Evolutionary conservation across 2,888 invertebrate species (phyloP), one percentile per base, ranked within the genome.

Genomic region (Epinotia nisella): DNA sequence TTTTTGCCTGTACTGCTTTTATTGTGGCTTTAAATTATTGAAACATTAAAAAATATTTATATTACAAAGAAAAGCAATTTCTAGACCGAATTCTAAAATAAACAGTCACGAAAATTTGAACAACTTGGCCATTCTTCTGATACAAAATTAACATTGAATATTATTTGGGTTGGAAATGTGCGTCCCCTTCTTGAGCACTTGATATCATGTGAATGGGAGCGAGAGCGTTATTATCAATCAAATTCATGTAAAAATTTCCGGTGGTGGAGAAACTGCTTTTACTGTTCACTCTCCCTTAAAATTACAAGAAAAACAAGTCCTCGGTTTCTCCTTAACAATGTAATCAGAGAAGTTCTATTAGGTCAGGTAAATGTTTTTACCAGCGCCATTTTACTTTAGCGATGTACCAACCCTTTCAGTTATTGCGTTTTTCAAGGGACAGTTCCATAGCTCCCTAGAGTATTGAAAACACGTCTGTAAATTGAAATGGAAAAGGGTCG

Each of bases 401-500:
- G 49, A 72, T 64, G 62, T 68, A 61, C 53, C 65, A 86, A 82
- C 82, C 81, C 81, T 84, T 86, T 85, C 78, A 55, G 80, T 81
- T 86, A 86, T 84, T 85, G 83, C 84, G 82, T 84, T 86, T 83
- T 85, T 81, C 78, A 79, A 84, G 79, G 84, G 85, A 81, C 81
- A 80, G 78, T 82, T 78, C 79, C 79, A 85, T 80, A 74, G 78
- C 78, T 83, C 86, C 86, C 83, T 78, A 73, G 88, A 85, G 88
- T 84, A 88, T 85, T 81, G 83, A 83, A 86, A 87, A 87, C 86
- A 87, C 86, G 89, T 89, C 84, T 85, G 84, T 86, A 89, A 89
- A 89, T 88, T 90, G 89, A 89, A 89, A 90, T 86, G 81, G 88
- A 89, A 88, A 87, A 87, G 87, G 89, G 88, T 86, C 84, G 83